Conservation (phyloP, 2,888 invertebrate genomes). For the Stegophylla sp. region DNA sequence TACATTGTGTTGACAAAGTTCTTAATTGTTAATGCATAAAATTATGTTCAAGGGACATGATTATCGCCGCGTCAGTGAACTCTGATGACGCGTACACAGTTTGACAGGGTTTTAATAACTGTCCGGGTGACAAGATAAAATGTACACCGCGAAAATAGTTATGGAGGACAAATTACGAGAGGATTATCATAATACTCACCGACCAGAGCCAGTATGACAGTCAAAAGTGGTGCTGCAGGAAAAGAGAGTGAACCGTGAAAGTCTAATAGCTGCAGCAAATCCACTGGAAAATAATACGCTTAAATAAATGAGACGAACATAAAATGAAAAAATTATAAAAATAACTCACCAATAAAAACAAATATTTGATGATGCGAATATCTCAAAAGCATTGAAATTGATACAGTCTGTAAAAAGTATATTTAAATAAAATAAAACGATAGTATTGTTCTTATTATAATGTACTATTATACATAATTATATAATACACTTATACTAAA, state of each 20-base stretch:
- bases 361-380: slow-evolving; percentile 99
- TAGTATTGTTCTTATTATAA: too few relatives aligned
- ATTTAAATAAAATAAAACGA: slow-evolving; percentile 66
- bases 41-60: slow-evolving; percentile 8
- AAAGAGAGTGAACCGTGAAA: slow-evolving; percentile 93
- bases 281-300: slow-evolving; percentile 74
- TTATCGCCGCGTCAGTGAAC: slow-evolving; percentile 25
- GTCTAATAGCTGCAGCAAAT: slow-evolving; percentile 96
- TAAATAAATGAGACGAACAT: not conserved
- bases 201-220: slow-evolving; percentile 96
- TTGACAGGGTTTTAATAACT: slow-evolving; percentile 51
- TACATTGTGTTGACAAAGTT: slow-evolving; percentile 45
- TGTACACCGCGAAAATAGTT: not conserved
- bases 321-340: not conserved
- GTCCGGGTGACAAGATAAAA: not conserved
- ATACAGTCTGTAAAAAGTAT: slow-evolving; percentile 95
- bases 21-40: slow-evolving; percentile 59
- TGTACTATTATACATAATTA: too few relatives aligned
- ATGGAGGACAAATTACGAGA: not conserved
- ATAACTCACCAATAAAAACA: slow-evolving; percentile 91
- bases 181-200: slow-evolving; percentile 75
- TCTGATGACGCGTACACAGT: slow-evolving; percentile 32
- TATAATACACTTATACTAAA: too few relatives aligned
- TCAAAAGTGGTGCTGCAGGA: slow-evolving; percentile 94
- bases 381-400: slow-evolving; percentile 94